A percentile compares a stretch with the other conserved stretches of the same genome.
Conservation (phyloP, 1,140 invertebrate genomes). For the Bombus sibiricus region DNA sequence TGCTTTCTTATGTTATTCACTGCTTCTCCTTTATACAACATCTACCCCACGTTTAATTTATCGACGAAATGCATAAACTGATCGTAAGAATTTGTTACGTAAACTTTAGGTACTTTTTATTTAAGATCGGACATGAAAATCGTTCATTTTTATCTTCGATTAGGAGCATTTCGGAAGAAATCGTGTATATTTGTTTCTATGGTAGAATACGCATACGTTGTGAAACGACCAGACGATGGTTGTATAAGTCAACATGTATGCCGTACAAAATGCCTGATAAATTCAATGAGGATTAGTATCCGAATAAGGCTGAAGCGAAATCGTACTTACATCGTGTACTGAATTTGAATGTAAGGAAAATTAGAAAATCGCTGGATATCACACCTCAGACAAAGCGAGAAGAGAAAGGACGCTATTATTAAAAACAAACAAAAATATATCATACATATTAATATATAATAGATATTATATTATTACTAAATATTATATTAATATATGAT, state of each 20-base stretch:
- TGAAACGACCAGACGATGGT: slow-evolving; percentile 28
- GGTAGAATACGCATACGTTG: slow-evolving; percentile 4
- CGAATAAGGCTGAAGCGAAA: slow-evolving; percentile 63
- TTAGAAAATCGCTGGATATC: slow-evolving; percentile 63
- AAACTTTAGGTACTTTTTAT: background rate
- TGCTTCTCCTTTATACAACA: background rate
- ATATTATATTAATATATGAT: slow-evolving; percentile 76
- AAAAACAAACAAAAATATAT: slow-evolving; percentile 58
- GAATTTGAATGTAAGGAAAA: slow-evolving; percentile 22
- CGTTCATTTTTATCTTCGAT: background rate
- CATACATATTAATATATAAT: slow-evolving; percentile 73
- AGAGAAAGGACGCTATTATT: slow-evolving; percentile 57
- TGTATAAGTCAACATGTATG: slow-evolving; percentile 4
- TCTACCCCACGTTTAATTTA: background rate
- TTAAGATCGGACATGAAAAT: background rate
- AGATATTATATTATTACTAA: slow-evolving; percentile 75
- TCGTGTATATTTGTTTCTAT: background rate
- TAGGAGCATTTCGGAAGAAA: background rate
- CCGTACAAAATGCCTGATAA: slow-evolving; percentile 37
- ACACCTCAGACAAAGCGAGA: slow-evolving; percentile 58
- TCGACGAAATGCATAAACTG: background rate
- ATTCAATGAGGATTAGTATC: slow-evolving; percentile 50
- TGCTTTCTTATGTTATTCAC: background rate
- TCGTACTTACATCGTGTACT: slow-evolving; percentile 49
- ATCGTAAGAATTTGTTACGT: background rate